These are phyloP conservation scores for Hemiscyllium ocellatum DNA, from an alignment of 2,113 vertebrate genomes.

Conservation along the genomic window DNA sequence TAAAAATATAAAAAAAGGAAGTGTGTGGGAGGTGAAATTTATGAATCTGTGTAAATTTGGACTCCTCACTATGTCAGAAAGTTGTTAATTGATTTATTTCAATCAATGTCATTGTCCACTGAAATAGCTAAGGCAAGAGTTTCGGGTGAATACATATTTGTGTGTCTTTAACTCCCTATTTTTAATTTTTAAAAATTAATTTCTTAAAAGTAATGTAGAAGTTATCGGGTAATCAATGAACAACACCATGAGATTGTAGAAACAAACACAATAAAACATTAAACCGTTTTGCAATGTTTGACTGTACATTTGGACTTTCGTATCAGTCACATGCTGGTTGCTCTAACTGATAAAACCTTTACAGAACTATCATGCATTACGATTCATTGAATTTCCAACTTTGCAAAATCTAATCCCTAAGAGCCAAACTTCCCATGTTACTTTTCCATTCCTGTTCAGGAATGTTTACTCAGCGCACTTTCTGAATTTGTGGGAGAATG, in stretches of 20 bases:
- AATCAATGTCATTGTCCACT: no score
- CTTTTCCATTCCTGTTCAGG: not conserved
- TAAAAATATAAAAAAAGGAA: not conserved
- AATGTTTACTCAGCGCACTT: no score
- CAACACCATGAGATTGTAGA: conserved; percentile 24
- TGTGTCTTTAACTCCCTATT: not conserved
- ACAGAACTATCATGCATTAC: not conserved
- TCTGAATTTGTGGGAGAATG: not conserved
- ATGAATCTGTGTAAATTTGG: not conserved
- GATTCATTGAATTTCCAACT: not conserved
- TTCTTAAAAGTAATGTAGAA: not conserved
- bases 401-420: not conserved
- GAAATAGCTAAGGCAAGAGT: not conserved
- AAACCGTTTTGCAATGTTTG: conserved; percentile 35
- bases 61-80: not conserved
- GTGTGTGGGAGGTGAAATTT: not conserved
- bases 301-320: conserved; percentile 34
- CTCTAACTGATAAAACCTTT: not conserved
- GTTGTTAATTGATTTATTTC: no score
- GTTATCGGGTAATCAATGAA: conserved; percentile 2
- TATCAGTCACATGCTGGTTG: not conserved
- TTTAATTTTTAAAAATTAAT: not conserved
- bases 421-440: not conserved
- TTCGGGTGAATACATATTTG: not conserved
- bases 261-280: conserved; percentile 35